Conservation (phyloP, 2,888 invertebrate species). For the Synanthedon vespiformis region DNA sequence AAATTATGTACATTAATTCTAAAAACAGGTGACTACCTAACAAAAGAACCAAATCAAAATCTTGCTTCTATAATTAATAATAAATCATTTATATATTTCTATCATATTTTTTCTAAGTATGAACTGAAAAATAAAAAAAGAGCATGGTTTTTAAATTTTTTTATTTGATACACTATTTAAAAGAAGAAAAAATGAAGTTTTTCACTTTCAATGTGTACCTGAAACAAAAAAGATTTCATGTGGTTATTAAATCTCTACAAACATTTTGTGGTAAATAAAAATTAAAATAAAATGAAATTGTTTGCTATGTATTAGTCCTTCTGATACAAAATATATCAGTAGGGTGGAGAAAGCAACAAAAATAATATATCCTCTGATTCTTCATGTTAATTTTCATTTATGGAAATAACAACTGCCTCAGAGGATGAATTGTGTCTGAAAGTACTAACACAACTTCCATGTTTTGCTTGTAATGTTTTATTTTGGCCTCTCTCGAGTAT, state of each 20-base stretch:
- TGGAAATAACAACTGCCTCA: slow-evolving; percentile 53
- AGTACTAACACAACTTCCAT: no score
- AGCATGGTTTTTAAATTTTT: slow-evolving; percentile 27
- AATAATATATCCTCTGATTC: slow-evolving; percentile 54
- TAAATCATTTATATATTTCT: not conserved
- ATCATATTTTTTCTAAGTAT: not conserved
- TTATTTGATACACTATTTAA: slow-evolving; percentile 49
- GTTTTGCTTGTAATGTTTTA: no score
- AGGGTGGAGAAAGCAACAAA: slow-evolving; percentile 46
- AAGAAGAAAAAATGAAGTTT: not conserved
- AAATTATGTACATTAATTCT: no score
- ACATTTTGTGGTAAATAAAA: not conserved
- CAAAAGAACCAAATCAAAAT: no score
- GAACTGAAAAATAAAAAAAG: slow-evolving; percentile 2
- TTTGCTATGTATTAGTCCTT: slow-evolving; percentile 44
- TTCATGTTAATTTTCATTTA: slow-evolving; percentile 43
- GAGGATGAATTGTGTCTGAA: slow-evolving; percentile 23
- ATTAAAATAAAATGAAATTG: slow-evolving; percentile 13
- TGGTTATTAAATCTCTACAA: not conserved
- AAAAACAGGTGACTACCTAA: no score
- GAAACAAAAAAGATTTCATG: slow-evolving; percentile 13
- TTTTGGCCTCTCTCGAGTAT: no score
- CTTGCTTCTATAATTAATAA: no score
- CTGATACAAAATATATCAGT: slow-evolving; percentile 17
- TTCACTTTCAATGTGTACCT: slow-evolving; percentile 46